These are phyloP conservation scores for Lasioglossum morio DNA, from an alignment of 2,888 invertebrate species.

Conservation along the genomic window DNA sequence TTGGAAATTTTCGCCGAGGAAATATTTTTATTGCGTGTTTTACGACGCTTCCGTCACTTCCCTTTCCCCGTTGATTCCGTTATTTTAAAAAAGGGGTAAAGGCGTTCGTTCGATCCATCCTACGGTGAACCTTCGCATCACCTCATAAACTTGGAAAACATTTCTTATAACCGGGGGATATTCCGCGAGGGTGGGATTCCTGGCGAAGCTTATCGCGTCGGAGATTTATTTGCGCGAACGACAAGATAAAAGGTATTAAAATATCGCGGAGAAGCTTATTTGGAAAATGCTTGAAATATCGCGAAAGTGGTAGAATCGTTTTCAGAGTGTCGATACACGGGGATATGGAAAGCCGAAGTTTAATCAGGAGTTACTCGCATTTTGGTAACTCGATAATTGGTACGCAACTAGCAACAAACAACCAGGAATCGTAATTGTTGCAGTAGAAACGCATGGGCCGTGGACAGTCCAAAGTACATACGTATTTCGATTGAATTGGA, in stretches of 20 bases:
- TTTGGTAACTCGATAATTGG: too few species aligned
- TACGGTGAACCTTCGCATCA: conserved; percentile 54
- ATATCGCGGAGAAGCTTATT: conserved; percentile 74
- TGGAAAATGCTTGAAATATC: conserved; percentile 61
- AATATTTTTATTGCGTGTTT: conserved; percentile 61
- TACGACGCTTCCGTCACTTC: conserved; percentile 21
- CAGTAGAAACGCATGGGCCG: too few species aligned
- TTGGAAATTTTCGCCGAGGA: background rate
- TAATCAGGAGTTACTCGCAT: too few species aligned
- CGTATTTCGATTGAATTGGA: too few species aligned
- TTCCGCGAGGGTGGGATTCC: conserved; percentile 72
- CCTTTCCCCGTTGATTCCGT: conserved; percentile 37
- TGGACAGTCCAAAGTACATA: background rate
- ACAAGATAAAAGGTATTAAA: conserved; percentile 77
- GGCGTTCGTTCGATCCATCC: conserved; percentile 51
- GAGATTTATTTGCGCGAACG: conserved; percentile 76
- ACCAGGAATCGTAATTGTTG: too few species aligned
- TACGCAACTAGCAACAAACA: background rate
- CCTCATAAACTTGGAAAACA: conserved; percentile 73
- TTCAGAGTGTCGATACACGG: background rate
- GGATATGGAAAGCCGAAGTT: too few species aligned
- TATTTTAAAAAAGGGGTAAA: conserved; percentile 52
- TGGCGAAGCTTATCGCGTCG: conserved; percentile 68
- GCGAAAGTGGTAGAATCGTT: background rate
- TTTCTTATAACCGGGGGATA: conserved; percentile 73